Conservation (phyloP, 2,113 vertebrate genomes). For the Percina caprodes region DNA sequence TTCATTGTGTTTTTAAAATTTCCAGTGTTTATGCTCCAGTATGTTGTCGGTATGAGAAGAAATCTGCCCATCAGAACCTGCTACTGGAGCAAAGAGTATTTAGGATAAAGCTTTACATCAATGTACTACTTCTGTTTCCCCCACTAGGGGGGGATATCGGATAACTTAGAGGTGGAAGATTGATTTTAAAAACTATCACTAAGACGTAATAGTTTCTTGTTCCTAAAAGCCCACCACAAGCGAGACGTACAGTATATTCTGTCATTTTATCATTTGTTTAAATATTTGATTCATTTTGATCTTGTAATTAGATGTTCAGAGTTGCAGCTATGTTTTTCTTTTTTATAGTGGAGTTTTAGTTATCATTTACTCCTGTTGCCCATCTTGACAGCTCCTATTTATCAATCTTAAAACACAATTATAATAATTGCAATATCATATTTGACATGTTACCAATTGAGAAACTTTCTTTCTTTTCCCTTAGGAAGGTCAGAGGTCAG, state of each 20-base stretch:
- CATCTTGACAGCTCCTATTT: background rate
- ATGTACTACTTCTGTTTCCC: background rate
- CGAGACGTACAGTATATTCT: too few species aligned
- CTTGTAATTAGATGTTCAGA: background rate
- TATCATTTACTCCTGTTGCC: background rate
- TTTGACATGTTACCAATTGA: too few species aligned
- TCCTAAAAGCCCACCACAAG: too few species aligned
- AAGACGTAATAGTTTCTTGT: background rate
- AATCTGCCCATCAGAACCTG: background rate
- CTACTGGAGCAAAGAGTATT: background rate
- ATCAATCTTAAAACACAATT: background rate
- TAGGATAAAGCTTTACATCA: accelerated
- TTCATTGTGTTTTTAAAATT: accelerated
- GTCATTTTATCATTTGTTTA: background rate
- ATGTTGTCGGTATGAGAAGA: accelerated
- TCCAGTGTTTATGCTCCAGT: too few species aligned
- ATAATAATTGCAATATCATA: background rate
- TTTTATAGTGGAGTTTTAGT: background rate
- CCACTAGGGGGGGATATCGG: conserved; percentile 10
- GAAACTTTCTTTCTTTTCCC: background rate
- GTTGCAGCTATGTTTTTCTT: background rate
- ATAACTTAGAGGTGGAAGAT: background rate
- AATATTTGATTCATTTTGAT: background rate
- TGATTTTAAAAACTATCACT: too few species aligned
- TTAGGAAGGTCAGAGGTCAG: conserved; percentile 25